A percentile compares a stretch with the other conserved stretches of the same genome.
phyloP scores from a whole-genome alignment of 2,113 vertebrate genomes.

The Oreochromis aureus region DNA sequence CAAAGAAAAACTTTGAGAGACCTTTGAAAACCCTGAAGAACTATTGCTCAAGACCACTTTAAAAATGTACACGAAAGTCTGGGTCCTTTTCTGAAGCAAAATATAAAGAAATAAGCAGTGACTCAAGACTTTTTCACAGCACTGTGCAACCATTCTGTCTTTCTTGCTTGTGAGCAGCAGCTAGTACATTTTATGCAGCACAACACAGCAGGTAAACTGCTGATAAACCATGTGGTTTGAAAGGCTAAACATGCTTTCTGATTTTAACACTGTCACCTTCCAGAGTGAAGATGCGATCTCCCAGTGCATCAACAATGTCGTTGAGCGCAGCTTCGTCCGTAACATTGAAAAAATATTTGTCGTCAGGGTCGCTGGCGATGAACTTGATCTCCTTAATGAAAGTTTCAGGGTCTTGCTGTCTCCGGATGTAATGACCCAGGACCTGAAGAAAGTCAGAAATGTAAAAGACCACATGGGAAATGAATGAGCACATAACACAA shows the following conservation, averaged over 20 bases:
- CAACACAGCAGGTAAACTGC: neutral
- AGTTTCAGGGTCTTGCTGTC: conserved; percentile 86
- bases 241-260: neutral
- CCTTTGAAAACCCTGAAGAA: neutral
- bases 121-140: neutral
- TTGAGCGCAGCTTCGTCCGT: conserved; percentile 90
- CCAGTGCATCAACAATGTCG: conserved; percentile 92
- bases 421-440: conserved; percentile 88
- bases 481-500: neutral
- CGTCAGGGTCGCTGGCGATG: conserved; percentile 90
- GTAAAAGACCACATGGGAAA: neutral
- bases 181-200: neutral
- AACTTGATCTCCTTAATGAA: conserved; percentile 90
- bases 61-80: neutral
- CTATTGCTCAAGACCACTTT: neutral
- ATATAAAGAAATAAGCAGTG: neutral
- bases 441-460: conserved; percentile 70
- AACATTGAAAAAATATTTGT: conserved; percentile 95
- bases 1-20: neutral
- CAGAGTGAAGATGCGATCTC: conserved; percentile 91
- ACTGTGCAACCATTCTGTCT: neutral
- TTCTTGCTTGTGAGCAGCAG: neutral
- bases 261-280: conserved; percentile 74
- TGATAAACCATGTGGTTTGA: neutral
- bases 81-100: neutral